Evolutionary conservation across 2,797 vertebrate genomes (phyloP).

Genomic region (Poeciliopsis gracilis): DNA sequence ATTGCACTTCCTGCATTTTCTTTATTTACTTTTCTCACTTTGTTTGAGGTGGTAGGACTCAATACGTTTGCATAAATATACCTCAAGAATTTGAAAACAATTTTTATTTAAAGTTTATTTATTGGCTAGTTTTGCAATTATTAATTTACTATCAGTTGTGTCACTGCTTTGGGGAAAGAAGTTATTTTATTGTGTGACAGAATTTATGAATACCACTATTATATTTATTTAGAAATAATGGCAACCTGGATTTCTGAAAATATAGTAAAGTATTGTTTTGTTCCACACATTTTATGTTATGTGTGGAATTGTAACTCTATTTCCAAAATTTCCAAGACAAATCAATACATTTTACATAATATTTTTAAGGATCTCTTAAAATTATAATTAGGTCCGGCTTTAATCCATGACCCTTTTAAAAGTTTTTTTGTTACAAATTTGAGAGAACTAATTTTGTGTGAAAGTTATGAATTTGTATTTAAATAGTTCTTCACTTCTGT

Average conservation of each 20-base stretch:
- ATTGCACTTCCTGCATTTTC: constrained; percentile 69
- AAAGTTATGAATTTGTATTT: no score
- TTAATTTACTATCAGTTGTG: not conserved
- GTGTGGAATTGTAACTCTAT: not conserved
- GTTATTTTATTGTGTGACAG: not conserved
- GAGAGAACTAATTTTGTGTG: no score
- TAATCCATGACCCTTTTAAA: no score
- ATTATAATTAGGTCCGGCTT: not conserved
- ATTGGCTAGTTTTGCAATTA: not conserved
- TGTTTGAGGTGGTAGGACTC: not conserved
- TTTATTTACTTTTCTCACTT: not conserved
- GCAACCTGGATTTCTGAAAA: not conserved
- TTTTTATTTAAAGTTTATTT: not conserved
- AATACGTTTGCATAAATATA: not conserved
- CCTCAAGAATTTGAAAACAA: not conserved
- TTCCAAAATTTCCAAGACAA: not conserved
- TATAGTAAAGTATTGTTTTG: not conserved
- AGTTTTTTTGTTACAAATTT: no score
- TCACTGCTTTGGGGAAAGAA: not conserved
- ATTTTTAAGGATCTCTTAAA: no score
- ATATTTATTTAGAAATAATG: not conserved
- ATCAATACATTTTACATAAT: no score
- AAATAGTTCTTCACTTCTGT: no score
- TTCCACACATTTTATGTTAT: not conserved
- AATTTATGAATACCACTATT: not conserved